Percentiles rank a stretch among this genome's conserved stretches.
These are phyloP conservation scores for Lymantria monacha DNA, from an alignment of 2,888 invertebrate genomes.

Conservation along the genomic window DNA sequence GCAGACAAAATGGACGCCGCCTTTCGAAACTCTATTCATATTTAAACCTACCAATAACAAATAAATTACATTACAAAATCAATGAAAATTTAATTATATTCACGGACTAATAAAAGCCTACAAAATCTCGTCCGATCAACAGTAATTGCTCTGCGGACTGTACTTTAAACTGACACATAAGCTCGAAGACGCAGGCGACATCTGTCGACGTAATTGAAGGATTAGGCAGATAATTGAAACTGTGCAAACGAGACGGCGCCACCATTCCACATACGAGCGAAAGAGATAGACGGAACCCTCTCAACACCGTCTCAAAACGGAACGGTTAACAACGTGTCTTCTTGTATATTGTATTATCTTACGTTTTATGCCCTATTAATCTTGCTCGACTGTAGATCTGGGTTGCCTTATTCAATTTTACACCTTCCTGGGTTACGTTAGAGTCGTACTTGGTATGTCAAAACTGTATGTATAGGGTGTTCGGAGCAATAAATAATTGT, in stretches of 20 bases:
- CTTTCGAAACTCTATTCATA: constrained; percentile 8
- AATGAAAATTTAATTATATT: constrained; percentile 54
- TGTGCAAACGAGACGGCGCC: constrained; percentile 58
- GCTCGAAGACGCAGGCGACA: constrained; percentile 81
- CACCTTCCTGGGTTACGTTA: constrained; percentile 38
- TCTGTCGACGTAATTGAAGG: constrained; percentile 85
- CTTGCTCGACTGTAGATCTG: constrained; percentile 65
- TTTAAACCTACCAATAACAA: constrained; percentile 27
- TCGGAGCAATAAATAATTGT: constrained; percentile 78
- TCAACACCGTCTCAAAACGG: constrained; percentile 63
- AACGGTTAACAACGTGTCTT: constrained; percentile 86
- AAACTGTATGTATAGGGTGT: constrained; percentile 49
- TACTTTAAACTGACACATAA: constrained; percentile 80
- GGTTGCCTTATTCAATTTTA: constrained; percentile 36
- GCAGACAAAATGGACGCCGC: constrained; percentile 29
- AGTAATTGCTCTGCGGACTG: constrained; percentile 74
- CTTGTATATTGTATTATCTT: constrained; percentile 84
- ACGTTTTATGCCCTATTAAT: constrained; percentile 82
- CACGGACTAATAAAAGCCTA: constrained; percentile 42
- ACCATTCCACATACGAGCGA: constrained; percentile 43
- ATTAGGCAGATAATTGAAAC: constrained; percentile 87
- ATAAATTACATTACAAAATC: constrained; percentile 37
- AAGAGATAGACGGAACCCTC: constrained; percentile 51
- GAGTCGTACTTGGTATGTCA: constrained; percentile 43
- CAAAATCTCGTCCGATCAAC: constrained; percentile 60